A percentile compares a stretch with the other conserved stretches of the same genome.
phyloP scores from a whole-genome alignment of 2,113 vertebrate species.

The Sorex araneus region DNA sequence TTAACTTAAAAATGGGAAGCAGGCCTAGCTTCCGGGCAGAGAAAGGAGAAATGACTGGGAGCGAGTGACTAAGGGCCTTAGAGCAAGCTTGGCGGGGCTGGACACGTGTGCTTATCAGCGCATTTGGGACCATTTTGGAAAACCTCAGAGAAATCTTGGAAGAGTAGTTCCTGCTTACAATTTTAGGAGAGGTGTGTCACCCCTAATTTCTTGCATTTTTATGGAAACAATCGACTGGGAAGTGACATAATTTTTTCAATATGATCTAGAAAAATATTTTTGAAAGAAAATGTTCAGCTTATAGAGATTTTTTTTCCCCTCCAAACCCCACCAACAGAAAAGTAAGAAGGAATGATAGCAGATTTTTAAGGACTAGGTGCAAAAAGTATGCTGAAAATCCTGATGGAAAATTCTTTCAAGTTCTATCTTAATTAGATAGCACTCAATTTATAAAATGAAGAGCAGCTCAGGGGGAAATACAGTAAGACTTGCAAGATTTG shows the following conservation, averaged over 20 bases:
- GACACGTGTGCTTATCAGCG: neutral
- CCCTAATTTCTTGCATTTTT: neutral
- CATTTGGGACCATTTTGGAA: neutral
- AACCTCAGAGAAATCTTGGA: conserved; percentile 28
- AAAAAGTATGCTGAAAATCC: conserved; percentile 44
- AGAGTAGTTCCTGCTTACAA: neutral
- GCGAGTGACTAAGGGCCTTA: neutral
- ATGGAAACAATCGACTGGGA: neutral
- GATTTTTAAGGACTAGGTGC: neutral
- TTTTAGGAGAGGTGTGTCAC: neutral
- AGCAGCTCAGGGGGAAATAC: neutral
- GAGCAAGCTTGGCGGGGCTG: neutral
- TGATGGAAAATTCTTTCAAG: conserved; percentile 33
- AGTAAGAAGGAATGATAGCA: neutral
- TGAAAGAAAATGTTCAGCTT: conserved; percentile 5
- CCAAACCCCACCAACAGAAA: neutral
- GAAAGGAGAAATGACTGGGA: neutral
- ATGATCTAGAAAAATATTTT: conserved; percentile 4
- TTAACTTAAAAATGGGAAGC: conserved; percentile 40
- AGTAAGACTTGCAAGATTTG: neutral
- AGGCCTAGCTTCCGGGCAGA: neutral
- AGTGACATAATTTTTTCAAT: conserved; percentile 4
- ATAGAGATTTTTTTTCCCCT: conserved; percentile 9
- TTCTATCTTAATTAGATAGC: conserved; percentile 11
- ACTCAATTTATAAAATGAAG: conserved; percentile 33